Conservation (phyloP, 1,140 invertebrate species). For the Apis mellifera region Amel_HAv3.1 CM009933.2:7443501-7444000, state of each 20-base stretch:
- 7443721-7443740: not conserved
- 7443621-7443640: conserved; percentile 25
- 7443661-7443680: not conserved
- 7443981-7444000: too few relatives aligned
- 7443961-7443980: too few relatives aligned
- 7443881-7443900: not conserved
- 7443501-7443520: not conserved
- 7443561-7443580: conserved; percentile 64
- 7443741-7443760: conserved; percentile 14
- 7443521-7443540: conserved; percentile 5
- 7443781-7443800: not conserved
- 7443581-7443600: conserved; percentile 74
- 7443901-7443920: too few relatives aligned
- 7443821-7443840: conserved; percentile 6
- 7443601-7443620: conserved; percentile 56
- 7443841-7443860: not conserved
- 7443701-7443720: not conserved
- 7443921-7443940: too few relatives aligned
- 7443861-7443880: too few relatives aligned
- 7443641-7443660: conserved; percentile 39
- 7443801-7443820: conserved; percentile 12
- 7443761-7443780: conserved; percentile 31
- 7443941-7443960: too few relatives aligned
- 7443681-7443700: too few relatives aligned
- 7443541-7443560: conserved; percentile 37